Evolutionary conservation across 2,888 invertebrate genomes (phyloP).

Genomic region (Muscina levida): DNA sequence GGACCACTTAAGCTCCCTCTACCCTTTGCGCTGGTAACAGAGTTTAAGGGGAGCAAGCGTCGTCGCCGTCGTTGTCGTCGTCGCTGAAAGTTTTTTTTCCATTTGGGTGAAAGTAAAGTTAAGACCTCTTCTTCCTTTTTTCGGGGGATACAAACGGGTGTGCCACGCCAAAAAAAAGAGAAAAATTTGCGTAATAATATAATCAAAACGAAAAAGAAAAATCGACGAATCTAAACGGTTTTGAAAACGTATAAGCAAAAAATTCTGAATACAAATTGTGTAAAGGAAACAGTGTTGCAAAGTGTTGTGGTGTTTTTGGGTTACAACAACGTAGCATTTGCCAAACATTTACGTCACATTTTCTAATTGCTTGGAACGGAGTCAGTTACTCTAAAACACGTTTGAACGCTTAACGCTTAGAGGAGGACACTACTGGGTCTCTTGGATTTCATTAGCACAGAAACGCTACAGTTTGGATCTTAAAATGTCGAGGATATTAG

Average conservation of each 20-base stretch:
- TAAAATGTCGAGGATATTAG: conserved; percentile 63
- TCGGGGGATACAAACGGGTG: conserved; percentile 45
- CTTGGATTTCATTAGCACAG: background rate
- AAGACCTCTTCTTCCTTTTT: conserved; percentile 51
- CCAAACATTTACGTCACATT: conserved; percentile 62
- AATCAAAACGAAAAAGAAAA: conserved; percentile 33
- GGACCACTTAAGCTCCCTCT: conserved; percentile 51
- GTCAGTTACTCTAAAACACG: conserved; percentile 9
- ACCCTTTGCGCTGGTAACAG: conserved; percentile 26
- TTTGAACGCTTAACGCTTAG: background rate
- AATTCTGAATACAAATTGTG: conserved; percentile 3
- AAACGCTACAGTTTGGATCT: conserved; percentile 20
- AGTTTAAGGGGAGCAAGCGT: conserved; percentile 59
- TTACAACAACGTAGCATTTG: background rate
- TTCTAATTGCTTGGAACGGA: conserved; percentile 33
- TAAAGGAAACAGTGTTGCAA: conserved; percentile 34
- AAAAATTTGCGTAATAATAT: background rate
- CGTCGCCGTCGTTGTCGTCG: conserved; percentile 41
- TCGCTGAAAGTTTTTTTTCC: background rate
- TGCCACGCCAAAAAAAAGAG: conserved; percentile 54
- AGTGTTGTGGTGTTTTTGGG: conserved; percentile 16
- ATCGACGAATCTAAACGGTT: background rate
- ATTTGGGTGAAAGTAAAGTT: conserved; percentile 55
- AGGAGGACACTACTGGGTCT: background rate
- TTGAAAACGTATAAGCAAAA: too few relatives aligned